These are phyloP conservation scores for Trachelus troglodyta DNA, from an alignment of 2,888 invertebrate genomes.

Conservation along the genomic window DNA sequence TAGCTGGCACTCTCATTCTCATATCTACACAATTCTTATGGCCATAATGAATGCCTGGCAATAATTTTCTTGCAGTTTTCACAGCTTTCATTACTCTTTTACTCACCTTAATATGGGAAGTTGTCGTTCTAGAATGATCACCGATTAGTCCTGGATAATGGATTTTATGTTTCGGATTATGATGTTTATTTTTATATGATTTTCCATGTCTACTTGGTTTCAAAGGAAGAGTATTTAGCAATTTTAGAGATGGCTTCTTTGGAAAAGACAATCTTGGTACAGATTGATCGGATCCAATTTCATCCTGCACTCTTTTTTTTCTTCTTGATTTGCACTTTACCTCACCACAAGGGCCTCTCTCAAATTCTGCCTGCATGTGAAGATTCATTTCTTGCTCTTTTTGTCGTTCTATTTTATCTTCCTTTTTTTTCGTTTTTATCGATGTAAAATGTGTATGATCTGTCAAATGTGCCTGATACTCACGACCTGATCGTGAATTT, in stretches of 20 bases:
- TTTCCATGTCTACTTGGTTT: not conserved
- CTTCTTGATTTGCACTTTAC: constrained; percentile 29
- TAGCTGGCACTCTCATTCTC: constrained; percentile 43
- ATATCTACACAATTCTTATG: constrained; percentile 46
- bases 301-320: constrained; percentile 13
- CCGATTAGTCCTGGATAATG: constrained; percentile 17
- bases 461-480: not conserved
- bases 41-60: constrained; percentile 39
- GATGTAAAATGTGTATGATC: not conserved
- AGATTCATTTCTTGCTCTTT: constrained; percentile 11
- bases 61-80: constrained; percentile 18
- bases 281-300: not conserved
- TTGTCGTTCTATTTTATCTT: constrained; percentile 27
- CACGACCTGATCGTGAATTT: not conserved
- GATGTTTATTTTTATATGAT: constrained; percentile 7
- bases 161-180: not conserved
- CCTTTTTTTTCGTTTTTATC: constrained; percentile 17
- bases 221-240: not conserved
- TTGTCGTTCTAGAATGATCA: constrained; percentile 15
- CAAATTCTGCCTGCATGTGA: constrained; percentile 10
- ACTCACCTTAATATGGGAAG: constrained; percentile 29
- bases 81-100: constrained; percentile 33
- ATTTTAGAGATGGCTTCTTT: constrained; percentile 10
- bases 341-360: constrained; percentile 30
- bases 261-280: not conserved